Conservation (phyloP, 2,113 vertebrate genomes). For the Cinclus mexicanus region DNA sequence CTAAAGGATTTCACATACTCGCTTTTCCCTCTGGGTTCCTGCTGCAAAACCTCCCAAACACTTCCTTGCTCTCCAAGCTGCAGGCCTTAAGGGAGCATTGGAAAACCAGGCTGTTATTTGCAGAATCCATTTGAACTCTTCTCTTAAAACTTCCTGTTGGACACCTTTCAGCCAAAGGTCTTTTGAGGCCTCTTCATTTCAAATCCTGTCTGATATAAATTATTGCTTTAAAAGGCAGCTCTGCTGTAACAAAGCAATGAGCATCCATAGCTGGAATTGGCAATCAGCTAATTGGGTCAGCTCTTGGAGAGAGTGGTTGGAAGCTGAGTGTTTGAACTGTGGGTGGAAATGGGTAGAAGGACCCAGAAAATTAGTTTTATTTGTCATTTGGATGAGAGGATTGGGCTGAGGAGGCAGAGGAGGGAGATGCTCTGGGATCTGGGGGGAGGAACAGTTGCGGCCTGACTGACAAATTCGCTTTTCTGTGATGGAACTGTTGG, state of each 20-base stretch:
- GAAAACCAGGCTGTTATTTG: background rate
- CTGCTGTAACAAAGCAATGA: slow-evolving; percentile 4
- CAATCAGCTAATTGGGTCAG: slow-evolving; percentile 63
- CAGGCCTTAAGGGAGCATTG: background rate
- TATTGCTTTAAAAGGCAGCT: slow-evolving; percentile 23
- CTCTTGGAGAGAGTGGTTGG: slow-evolving; percentile 32
- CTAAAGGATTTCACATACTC: background rate
- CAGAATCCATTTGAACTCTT: background rate
- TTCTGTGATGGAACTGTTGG: background rate
- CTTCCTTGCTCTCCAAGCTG: background rate
- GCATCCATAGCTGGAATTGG: slow-evolving; percentile 48
- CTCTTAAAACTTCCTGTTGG: slow-evolving; percentile 21
- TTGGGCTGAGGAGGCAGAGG: background rate
- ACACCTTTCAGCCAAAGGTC: slow-evolving; percentile 14
- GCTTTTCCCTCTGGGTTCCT: background rate
- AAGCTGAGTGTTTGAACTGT: background rate
- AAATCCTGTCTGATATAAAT: slow-evolving; percentile 20
- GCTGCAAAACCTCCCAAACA: background rate
- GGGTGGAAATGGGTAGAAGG: slow-evolving; percentile 33
- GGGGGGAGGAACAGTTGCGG: background rate
- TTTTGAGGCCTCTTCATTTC: slow-evolving; percentile 36
- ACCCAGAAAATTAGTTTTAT: slow-evolving; percentile 5
- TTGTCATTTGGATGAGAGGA: slow-evolving; percentile 3
- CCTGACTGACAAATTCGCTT: background rate
- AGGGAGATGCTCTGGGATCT: background rate